Conservation (phyloP, 2,113 vertebrate genomes). For the Myotis davidii region DNA sequence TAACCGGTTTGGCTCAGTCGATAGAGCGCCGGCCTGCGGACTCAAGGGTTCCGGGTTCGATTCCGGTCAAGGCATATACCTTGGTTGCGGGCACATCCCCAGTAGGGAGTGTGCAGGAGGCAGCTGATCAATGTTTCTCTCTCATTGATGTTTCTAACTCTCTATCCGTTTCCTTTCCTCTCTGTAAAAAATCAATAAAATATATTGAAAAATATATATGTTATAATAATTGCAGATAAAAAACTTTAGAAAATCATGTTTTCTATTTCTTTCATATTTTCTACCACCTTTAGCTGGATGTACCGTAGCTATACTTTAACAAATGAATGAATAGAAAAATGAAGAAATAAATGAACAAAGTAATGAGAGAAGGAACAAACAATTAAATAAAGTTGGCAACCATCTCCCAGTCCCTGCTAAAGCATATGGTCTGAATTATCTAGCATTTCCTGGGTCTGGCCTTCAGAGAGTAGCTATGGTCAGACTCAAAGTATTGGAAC, state of each 20-base stretch:
- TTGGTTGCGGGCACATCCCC: too few relatives aligned
- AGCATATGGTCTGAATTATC: not conserved
- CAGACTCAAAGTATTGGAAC: not conserved
- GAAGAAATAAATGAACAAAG: slow-evolving; percentile 17
- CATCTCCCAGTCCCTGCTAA: not conserved
- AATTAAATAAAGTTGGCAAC: slow-evolving; percentile 1
- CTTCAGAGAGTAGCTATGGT: not conserved
- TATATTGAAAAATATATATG: too few relatives aligned
- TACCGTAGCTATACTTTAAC: not conserved
- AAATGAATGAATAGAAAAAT: slow-evolving; percentile 1
- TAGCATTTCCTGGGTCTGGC: not conserved
- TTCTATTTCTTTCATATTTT: slow-evolving; percentile 11
- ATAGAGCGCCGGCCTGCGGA: too few relatives aligned
- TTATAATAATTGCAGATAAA: not conserved
- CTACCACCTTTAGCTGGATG: not conserved
- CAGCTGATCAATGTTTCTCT: too few relatives aligned
- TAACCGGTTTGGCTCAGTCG: too few relatives aligned
- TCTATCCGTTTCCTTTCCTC: too few relatives aligned
- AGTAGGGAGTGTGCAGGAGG: too few relatives aligned
- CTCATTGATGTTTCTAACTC: too few relatives aligned
- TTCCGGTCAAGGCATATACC: too few relatives aligned
- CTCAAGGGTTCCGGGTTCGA: too few relatives aligned
- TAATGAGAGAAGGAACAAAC: not conserved
- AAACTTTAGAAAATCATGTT: slow-evolving; percentile 24
- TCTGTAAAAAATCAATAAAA: too few relatives aligned